Evolutionary conservation across 1,140 invertebrate genomes (phyloP).

Genomic region (Heliconius eleuchia): DNA sequence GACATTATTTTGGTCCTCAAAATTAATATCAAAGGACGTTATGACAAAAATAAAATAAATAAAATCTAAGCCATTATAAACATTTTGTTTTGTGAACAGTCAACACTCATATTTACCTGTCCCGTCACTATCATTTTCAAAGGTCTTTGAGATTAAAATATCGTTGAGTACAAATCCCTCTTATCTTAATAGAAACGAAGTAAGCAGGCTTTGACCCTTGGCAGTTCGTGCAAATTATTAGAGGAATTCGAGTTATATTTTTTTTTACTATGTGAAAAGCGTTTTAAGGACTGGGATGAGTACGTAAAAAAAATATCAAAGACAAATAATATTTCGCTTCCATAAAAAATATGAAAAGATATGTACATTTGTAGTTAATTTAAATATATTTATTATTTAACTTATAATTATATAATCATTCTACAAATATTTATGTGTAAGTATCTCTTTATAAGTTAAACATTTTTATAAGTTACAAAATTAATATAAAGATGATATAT

Average conservation of each 20-base stretch:
- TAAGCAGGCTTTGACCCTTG: neutral
- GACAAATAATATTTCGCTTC: too few species aligned
- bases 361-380: too few species aligned
- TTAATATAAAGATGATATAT: too few species aligned
- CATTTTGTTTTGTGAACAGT: slow-evolving; percentile 7
- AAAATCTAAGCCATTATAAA: neutral
- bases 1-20: neutral
- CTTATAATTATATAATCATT: too few species aligned
- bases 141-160: slow-evolving; percentile 12
- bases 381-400: too few species aligned
- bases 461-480: too few species aligned
- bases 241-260: neutral
- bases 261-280: neutral
- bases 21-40: neutral
- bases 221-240: neutral
- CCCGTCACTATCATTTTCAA: slow-evolving; percentile 1
- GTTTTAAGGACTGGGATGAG: too few species aligned
- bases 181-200: slow-evolving; percentile 11
- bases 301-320: too few species aligned
- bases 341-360: too few species aligned
- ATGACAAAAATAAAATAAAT: neutral
- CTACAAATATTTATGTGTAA: too few species aligned
- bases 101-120: slow-evolving; percentile 10
- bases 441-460: too few species aligned
- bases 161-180: neutral